Percentiles rank a stretch among this genome's conserved stretches.
These are phyloP conservation scores for Tragelaphus strepsiceros DNA, from an alignment of 2,113 vertebrate genomes.

Conservation along the genomic window DNA sequence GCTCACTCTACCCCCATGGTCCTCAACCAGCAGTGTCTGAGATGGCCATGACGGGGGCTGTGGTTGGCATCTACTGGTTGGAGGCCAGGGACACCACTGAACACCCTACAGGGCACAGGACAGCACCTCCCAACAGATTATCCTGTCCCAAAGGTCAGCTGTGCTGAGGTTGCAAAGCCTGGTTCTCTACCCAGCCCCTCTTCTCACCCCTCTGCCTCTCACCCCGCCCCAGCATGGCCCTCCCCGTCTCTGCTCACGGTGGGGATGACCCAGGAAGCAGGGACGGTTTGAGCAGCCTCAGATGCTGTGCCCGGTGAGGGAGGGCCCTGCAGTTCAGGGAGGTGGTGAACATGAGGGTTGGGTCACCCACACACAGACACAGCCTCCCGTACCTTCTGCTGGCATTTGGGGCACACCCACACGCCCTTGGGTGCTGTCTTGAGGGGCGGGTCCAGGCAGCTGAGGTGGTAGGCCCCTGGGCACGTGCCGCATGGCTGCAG, in stretches of 20 bases:
- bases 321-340: background rate
- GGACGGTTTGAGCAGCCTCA: background rate
- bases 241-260: rapidly evolving
- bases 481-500: slow-evolving; percentile 92
- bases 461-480: slow-evolving; percentile 91
- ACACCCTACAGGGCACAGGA: rapidly evolving
- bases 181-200: rapidly evolving
- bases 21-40: rapidly evolving
- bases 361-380: background rate
- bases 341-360: rapidly evolving
- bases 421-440: slow-evolving; percentile 87
- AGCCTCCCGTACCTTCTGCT: slow-evolving; percentile 89
- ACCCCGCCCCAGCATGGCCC: rapidly evolving
- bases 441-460: slow-evolving; percentile 92
- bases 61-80: rapidly evolving
- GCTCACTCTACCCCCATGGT: background rate
- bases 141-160: rapidly evolving
- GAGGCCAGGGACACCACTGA: background rate
- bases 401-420: slow-evolving; percentile 98
- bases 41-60: background rate
- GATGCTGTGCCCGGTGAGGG: rapidly evolving
- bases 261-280: background rate
- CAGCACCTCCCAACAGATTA: rapidly evolving
- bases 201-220: background rate
- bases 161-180: background rate